A percentile compares a stretch with the other conserved stretches of the same genome.
Conservation (phyloP, 2,113 vertebrate genomes). For the Anser brachyrhynchus region DNA sequence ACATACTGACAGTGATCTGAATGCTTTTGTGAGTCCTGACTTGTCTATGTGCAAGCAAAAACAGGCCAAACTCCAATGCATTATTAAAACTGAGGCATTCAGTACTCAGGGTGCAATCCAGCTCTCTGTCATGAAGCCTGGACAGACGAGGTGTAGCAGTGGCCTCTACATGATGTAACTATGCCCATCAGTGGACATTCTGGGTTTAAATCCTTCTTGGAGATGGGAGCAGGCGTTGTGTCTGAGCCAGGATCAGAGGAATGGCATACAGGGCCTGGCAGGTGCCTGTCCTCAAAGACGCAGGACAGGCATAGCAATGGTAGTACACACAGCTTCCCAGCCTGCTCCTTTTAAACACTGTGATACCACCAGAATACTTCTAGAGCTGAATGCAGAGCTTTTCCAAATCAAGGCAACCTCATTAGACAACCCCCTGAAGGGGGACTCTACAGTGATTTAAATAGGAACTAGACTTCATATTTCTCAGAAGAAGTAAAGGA, state of each 20-base stretch:
- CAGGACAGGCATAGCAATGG: background rate
- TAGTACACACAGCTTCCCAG: background rate
- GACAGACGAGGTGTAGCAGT: background rate
- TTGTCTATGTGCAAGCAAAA: background rate
- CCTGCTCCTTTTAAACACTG: background rate
- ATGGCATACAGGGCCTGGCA: background rate
- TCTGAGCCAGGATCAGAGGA: background rate
- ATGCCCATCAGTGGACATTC: background rate
- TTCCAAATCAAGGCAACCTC: background rate
- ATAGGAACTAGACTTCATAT: background rate
- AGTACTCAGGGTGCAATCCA: background rate
- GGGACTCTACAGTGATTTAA: background rate
- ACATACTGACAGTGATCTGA: background rate
- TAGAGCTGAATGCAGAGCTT: background rate
- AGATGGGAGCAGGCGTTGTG: background rate
- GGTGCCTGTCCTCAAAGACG: background rate
- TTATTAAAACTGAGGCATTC: background rate
- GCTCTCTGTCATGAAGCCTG: background rate
- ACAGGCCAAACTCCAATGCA: background rate
- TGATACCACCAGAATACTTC: rapidly evolving
- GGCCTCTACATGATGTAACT: background rate
- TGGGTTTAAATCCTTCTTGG: background rate
- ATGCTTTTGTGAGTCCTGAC: background rate
- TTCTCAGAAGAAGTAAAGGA: background rate
- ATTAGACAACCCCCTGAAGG: background rate